A percentile compares a stretch with the other conserved stretches of the same genome.
Evolutionary conservation across 2,113 vertebrate genomes (phyloP).

Genomic region (Salvator merianae): DNA sequence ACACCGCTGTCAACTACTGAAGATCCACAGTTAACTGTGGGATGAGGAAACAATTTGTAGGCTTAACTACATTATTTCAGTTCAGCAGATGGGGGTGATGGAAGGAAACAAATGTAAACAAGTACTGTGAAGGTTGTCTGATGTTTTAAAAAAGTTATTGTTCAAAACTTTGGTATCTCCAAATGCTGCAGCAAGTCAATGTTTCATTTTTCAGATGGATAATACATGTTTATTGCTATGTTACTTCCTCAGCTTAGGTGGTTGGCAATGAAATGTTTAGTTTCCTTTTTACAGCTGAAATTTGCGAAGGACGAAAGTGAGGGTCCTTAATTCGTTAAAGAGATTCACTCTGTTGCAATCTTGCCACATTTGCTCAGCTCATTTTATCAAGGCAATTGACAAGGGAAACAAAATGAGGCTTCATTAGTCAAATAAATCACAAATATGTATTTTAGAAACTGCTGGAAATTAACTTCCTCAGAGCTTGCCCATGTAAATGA

Average conservation of each 20-base stretch:
- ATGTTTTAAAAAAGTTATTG: neutral
- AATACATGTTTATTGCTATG: neutral
- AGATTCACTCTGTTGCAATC: constrained; percentile 65
- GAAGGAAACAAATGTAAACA: neutral
- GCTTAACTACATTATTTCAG: neutral
- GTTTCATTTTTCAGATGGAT: neutral
- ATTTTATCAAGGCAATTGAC: constrained; percentile 58
- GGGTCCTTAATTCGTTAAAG: constrained; percentile 70
- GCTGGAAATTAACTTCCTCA: constrained; percentile 1
- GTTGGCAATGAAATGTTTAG: constrained; percentile 61
- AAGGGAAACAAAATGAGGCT: constrained; percentile 22
- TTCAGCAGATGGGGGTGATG: neutral
- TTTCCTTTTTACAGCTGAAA: constrained; percentile 65
- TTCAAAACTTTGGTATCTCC: constrained; percentile 34
- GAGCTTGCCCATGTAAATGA: neutral
- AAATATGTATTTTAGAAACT: constrained; percentile 64
- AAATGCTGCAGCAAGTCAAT: constrained; percentile 13
- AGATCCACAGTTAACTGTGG: no score
- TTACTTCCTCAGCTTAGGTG: constrained; percentile 40
- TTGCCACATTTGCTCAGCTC: constrained; percentile 56
- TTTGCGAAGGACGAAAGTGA: constrained; percentile 67
- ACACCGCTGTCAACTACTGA: no score
- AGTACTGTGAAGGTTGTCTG: neutral
- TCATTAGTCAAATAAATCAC: constrained; percentile 63
- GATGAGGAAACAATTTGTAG: no score